phyloP scores from a whole-genome alignment of 2,113 vertebrate species.

The human (Homo sapiens) region GRCh38 chr15:61641001-61641500 shows the following conservation, averaged over 20 bases:
- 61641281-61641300: constrained; percentile 45
- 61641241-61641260: background rate
- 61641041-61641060: background rate
- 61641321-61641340: background rate
- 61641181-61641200: background rate
- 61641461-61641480: background rate
- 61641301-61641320: background rate
- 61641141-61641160: constrained; percentile 20
- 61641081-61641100: constrained; percentile 49
- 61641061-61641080: constrained; percentile 24
- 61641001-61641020: background rate
- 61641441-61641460: background rate
- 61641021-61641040: background rate
- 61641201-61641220: background rate
- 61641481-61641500: background rate
- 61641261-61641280: background rate
- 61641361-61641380: background rate
- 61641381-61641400: background rate
- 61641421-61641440: background rate
- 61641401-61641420: background rate
- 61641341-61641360: background rate
- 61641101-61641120: constrained; percentile 49
- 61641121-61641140: constrained; percentile 16
- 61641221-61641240: background rate
- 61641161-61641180: constrained; percentile 26